phyloP scores from a whole-genome alignment of 2,113 vertebrate species.

The Pavo muticus region DNA sequence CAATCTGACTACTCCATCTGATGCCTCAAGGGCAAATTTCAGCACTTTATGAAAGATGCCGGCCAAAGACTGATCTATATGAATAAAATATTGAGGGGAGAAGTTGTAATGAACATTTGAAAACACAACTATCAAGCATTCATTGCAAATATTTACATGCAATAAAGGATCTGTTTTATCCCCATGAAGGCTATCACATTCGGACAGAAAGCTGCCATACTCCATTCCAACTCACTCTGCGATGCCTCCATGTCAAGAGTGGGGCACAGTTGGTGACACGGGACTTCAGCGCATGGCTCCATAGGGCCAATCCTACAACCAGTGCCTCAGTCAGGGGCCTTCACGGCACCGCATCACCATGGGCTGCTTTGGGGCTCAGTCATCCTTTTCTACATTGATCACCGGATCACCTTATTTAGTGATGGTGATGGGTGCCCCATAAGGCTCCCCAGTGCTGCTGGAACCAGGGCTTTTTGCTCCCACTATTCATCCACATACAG shows the following conservation, averaged over 20 bases:
- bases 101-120: slow-evolving; percentile 66
- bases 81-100: slow-evolving; percentile 77
- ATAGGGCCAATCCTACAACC: rapidly evolving
- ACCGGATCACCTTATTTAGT: neutral
- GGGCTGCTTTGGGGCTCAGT: rapidly evolving
- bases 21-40: slow-evolving; percentile 85
- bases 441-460: rapidly evolving
- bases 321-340: neutral
- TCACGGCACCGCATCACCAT: neutral
- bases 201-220: neutral
- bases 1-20: slow-evolving; percentile 84
- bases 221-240: neutral
- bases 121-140: slow-evolving; percentile 56
- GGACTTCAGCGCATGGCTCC: neutral
- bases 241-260: neutral
- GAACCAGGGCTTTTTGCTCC: rapidly evolving
- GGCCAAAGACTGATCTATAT: slow-evolving; percentile 66
- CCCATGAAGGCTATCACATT: neutral
- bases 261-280: neutral
- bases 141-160: slow-evolving; percentile 47
- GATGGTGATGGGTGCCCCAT: neutral
- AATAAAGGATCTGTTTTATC: slow-evolving; percentile 40
- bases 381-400: neutral
- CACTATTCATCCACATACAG: rapidly evolving
- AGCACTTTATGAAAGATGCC: slow-evolving; percentile 75